Conservation (phyloP, 2,113 vertebrate species). For the Thymallus thymallus region DNA sequence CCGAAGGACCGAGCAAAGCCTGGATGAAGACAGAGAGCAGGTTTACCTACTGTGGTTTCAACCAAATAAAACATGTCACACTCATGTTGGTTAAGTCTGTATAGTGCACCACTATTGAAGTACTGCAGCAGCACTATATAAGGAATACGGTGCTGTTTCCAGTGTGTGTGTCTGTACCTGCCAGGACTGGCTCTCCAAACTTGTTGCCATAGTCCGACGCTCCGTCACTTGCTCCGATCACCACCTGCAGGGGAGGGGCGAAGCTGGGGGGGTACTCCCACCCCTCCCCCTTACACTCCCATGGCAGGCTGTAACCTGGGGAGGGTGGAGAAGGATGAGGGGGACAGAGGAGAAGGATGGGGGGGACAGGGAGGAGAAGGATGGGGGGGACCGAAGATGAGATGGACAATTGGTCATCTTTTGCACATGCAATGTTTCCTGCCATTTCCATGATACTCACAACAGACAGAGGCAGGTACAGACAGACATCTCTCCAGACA, state of each 20-base stretch:
- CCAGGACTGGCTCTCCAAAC: constrained; percentile 88
- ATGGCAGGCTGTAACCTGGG: constrained; percentile 82
- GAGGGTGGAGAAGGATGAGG: background rate
- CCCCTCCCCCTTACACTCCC: constrained; percentile 82
- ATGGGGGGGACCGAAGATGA: background rate
- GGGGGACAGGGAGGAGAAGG: no score
- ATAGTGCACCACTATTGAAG: no score
- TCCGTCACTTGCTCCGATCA: constrained; percentile 87
- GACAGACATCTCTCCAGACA: background rate
- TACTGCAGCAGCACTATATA: no score
- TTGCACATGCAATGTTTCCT: no score
- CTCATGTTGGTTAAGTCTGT: no score
- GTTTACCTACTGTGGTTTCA: no score
- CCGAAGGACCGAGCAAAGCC: constrained; percentile 92
- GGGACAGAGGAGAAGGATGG: background rate
- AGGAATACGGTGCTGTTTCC: no score
- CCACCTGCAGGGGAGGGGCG: constrained; percentile 84
- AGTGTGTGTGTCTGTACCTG: constrained; percentile 65
- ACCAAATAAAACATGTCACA: no score
- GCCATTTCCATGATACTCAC: no score
- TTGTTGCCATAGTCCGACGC: constrained; percentile 95
- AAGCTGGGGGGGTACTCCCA: constrained; percentile 85
- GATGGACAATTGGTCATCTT: background rate
- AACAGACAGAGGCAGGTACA: background rate
- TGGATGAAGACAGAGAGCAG: constrained; percentile 33